Conservation (phyloP, 2,113 vertebrate genomes). For the Anarrhichthys ocellatus region DNA sequence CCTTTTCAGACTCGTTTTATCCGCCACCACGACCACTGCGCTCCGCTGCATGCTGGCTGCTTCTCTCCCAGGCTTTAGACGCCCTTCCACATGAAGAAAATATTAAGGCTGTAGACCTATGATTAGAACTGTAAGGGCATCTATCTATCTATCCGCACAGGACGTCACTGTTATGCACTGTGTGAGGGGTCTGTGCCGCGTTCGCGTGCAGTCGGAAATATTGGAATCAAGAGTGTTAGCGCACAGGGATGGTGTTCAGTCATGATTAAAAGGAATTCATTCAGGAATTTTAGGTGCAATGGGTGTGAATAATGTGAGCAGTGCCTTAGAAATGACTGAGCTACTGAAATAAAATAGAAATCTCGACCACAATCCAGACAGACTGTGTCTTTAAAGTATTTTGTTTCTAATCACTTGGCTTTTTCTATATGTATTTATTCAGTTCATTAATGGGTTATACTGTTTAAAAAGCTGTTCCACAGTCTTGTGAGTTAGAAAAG, state of each 20-base stretch:
- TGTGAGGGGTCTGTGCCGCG: constrained; percentile 38
- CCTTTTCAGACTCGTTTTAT: constrained; percentile 78
- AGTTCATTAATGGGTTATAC: not conserved
- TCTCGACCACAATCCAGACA: not conserved
- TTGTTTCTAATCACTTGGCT: not conserved
- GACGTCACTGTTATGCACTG: constrained; percentile 62
- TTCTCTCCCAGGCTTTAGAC: constrained; percentile 27
- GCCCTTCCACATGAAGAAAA: constrained; percentile 36
- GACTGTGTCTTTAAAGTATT: not conserved
- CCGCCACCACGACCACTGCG: constrained; percentile 79
- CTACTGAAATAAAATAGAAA: not conserved
- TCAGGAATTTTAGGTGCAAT: not conserved
- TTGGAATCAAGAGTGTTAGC: not conserved
- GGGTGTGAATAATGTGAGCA: not conserved
- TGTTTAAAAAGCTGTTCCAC: not conserved
- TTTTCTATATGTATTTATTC: not conserved
- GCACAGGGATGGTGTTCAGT: not conserved
- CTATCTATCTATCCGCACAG: constrained; percentile 53
- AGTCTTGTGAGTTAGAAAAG: not conserved
- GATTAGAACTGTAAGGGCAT: constrained; percentile 45
- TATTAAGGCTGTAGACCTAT: not conserved
- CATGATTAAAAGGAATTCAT: not conserved
- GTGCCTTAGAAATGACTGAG: not conserved
- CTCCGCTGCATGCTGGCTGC: constrained; percentile 74
- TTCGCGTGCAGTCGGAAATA: constrained; percentile 54